Conservation (phyloP, 2,113 vertebrate species). For the Myrmecophaga tridactyla region DNA sequence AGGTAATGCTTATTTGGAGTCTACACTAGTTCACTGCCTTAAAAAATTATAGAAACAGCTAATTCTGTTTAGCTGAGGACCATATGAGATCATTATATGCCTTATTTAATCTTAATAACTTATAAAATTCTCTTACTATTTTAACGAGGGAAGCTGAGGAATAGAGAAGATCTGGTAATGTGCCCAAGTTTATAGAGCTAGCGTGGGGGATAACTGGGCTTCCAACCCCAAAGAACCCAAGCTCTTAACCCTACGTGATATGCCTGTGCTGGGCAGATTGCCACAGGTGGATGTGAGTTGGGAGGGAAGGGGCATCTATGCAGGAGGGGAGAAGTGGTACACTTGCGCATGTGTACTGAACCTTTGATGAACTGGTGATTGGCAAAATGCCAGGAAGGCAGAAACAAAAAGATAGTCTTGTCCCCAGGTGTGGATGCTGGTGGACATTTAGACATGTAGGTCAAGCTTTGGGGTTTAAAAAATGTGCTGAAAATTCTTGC, state of each 20-base stretch:
- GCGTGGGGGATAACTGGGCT: background rate
- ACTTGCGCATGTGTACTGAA: background rate
- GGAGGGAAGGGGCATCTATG: background rate
- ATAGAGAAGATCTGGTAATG: background rate
- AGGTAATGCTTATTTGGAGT: background rate
- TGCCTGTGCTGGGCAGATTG: background rate
- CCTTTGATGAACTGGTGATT: slow-evolving; percentile 5
- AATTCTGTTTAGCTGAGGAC: background rate
- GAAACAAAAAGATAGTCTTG: background rate
- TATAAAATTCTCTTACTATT: background rate
- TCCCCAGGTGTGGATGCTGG: background rate
- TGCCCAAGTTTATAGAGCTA: background rate
- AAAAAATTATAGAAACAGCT: background rate
- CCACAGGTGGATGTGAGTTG: background rate
- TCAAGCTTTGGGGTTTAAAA: slow-evolving; percentile 19
- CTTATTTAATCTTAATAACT: background rate
- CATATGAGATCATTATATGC: background rate
- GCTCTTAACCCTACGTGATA: background rate
- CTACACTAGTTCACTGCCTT: background rate
- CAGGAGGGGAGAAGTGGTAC: background rate
- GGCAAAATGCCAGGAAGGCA: background rate
- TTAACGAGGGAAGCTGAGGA: background rate
- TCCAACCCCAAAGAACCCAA: background rate
- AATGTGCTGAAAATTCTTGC: background rate
- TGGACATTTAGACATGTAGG: background rate